A percentile compares a stretch with the other conserved stretches of the same genome.
Conservation (phyloP, 2,888 invertebrate genomes). For the Drosophila birchii region DNA sequence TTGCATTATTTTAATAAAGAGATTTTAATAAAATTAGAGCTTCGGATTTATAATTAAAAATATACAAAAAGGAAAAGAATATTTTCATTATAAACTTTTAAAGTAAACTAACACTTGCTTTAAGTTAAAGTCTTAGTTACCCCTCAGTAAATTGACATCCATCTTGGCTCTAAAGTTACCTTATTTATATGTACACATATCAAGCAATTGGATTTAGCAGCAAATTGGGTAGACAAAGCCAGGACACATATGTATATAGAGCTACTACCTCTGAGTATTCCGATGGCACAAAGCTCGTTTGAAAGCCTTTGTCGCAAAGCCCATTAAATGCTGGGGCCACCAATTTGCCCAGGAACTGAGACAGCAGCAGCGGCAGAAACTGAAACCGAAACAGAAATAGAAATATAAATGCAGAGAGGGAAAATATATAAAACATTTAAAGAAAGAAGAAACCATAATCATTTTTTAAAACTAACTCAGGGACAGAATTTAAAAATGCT, state of each 20-base stretch:
- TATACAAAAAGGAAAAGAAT: not conserved
- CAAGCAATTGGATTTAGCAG: conserved; percentile 40
- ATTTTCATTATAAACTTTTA: not conserved
- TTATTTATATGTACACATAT: conserved; percentile 43
- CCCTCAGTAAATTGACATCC: conserved; percentile 21
- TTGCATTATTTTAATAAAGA: not conserved
- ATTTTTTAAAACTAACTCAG: too few relatives aligned
- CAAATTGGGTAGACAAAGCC: conserved; percentile 41
- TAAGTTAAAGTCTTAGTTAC: not conserved
- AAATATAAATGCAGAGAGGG: conserved; percentile 6
- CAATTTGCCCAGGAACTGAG: conserved; percentile 37
- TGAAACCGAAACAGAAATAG: conserved; percentile 35
- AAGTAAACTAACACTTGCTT: conserved; percentile 5
- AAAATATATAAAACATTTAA: not conserved
- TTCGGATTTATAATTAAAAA: not conserved
- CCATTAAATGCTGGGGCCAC: conserved; percentile 46
- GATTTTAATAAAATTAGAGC: not conserved
- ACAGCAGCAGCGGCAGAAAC: conserved; percentile 8
- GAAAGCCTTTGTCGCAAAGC: conserved; percentile 51
- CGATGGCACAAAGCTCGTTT: conserved; percentile 47
- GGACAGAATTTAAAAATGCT: too few relatives aligned
- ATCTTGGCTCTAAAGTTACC: conserved; percentile 28
- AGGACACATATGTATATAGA: conserved; percentile 19
- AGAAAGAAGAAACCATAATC: not conserved
- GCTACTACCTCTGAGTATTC: conserved; percentile 30